Evolutionary conservation across 2,797 vertebrate species (phyloP).

Genomic region (Bryconaethiops microstoma): DNA sequence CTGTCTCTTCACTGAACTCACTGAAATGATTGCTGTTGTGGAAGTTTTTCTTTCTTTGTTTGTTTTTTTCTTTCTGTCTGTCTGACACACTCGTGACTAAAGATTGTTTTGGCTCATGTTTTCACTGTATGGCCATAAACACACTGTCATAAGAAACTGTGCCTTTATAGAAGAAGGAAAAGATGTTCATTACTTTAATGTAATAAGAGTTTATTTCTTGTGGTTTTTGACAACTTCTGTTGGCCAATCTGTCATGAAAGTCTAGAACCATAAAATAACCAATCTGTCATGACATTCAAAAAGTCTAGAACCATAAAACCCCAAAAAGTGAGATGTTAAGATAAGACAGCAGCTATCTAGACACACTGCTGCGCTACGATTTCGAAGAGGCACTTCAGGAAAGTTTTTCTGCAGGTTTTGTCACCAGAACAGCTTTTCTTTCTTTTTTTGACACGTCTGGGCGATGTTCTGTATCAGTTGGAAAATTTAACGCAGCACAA

Average conservation of each 20-base stretch:
- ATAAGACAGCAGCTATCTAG: background rate
- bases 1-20: background rate
- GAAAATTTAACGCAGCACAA: conserved; percentile 46
- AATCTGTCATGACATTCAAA: no score
- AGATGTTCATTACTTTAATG: no score
- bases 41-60: background rate
- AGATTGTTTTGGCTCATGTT: no score
- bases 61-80: background rate
- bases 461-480: conserved; percentile 31
- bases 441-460: conserved; percentile 20
- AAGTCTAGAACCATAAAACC: background rate
- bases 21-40: no score
- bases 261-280: no score
- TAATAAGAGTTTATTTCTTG: background rate
- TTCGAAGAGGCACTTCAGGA: background rate
- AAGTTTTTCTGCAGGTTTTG: background rate
- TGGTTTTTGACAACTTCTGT: background rate
- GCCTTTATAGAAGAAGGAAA: background rate
- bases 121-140: no score
- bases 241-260: background rate
- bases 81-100: background rate
- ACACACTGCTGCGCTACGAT: background rate
- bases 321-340: background rate
- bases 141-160: background rate
- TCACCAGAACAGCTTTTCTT: background rate